Evolutionary conservation across 2,797 vertebrate genomes (phyloP), one percentile per base, ranked within the genome.

Genomic region (Sardinella longiceps): DNA sequence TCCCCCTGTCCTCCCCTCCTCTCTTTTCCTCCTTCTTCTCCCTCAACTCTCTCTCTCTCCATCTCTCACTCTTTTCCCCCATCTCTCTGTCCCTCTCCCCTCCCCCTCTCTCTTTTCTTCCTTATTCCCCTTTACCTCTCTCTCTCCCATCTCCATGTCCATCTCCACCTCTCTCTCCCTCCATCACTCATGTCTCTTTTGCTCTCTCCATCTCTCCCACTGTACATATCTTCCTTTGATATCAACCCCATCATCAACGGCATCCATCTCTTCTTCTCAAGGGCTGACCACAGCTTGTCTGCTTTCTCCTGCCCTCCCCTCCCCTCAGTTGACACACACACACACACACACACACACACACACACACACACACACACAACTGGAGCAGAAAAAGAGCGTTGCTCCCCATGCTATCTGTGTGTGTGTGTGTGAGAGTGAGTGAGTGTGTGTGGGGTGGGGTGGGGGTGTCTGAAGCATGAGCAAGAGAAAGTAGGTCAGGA

Each of bases 391-490:
- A 33, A 53, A 77, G 66, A 74, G 48, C 1, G 5, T 80, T 12
- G 51, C 84, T 70, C 48, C 63, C 23, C 83, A 60, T 0, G 18
- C 37, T 43, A n/a, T n/a, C n/a, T n/a, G n/a, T n/a, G n/a, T n/a
- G n/a, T n/a, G n/a, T n/a, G n/a, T n/a, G n/a, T n/a, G n/a, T n/a
- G n/a, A n/a, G n/a, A n/a, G n/a, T n/a, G n/a, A n/a, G n/a, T n/a
- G n/a, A n/a, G n/a, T n/a, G n/a, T n/a, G n/a, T n/a, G n/a, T n/a
- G 43, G 48, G 83, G 56, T 53, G 50, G 80, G 70, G 86, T 80
- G 82, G 63, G 46, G 12, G 7, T 10, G 46, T 48, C 46, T 48
- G 0, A 10, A 48, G 46, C 56, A 80, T 48, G n/a, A 33, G 50
- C 60, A 37, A 77, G 7, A 77, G 20, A 77, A 77, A 77, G 33